These are phyloP conservation scores for Grantiella picta DNA, from an alignment of 2,113 vertebrate species.

Conservation along the genomic window DNA sequence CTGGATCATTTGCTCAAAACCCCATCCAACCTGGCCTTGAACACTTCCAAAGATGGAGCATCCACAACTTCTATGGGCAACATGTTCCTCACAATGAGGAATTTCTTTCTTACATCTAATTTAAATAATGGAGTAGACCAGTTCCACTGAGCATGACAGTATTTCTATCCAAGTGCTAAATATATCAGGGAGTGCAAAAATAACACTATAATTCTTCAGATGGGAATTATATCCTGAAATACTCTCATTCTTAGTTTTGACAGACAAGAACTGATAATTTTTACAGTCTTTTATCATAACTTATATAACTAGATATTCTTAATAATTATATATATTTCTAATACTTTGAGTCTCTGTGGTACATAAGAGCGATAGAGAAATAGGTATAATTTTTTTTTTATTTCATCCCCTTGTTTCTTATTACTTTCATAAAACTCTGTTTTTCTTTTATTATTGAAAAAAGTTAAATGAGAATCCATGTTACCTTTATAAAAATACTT, in stretches of 20 bases:
- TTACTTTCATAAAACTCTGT: background rate
- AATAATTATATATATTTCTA: background rate
- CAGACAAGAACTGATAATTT: background rate
- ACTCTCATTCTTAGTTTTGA: conserved; percentile 19
- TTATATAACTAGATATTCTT: background rate
- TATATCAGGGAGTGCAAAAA: conserved; percentile 5
- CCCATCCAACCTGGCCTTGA: background rate
- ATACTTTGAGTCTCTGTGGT: background rate
- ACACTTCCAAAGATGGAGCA: background rate
- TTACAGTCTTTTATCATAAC: background rate
- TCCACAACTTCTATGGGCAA: background rate
- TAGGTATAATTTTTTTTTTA: background rate
- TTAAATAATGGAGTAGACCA: background rate
- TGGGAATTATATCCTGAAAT: conserved; percentile 30
- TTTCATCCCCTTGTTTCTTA: background rate
- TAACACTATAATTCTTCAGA: conserved; percentile 3
- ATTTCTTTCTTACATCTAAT: background rate
- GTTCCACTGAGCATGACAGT: background rate
- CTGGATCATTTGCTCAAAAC: background rate
- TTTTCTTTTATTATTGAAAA: background rate
- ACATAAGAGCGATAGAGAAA: background rate
- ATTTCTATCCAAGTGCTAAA: conserved; percentile 18
- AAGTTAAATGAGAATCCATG: background rate
- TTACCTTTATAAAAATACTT: background rate
- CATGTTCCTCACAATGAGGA: background rate